These are phyloP conservation scores for Ahaetulla prasina DNA, from an alignment of 2,113 vertebrate species.

Conservation along the genomic window DNA sequence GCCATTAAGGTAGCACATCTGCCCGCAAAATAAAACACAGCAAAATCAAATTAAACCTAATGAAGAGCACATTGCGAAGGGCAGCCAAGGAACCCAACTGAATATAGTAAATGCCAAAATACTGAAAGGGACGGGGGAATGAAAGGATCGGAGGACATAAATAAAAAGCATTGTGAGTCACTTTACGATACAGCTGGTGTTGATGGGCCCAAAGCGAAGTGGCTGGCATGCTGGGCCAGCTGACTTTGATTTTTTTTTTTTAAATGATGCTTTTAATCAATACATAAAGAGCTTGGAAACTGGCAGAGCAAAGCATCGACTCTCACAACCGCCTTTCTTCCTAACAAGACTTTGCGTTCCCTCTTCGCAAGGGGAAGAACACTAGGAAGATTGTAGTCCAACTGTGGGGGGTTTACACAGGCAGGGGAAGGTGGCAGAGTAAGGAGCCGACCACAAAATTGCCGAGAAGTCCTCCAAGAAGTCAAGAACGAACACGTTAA, in stretches of 20 bases:
- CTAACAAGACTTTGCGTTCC: background rate
- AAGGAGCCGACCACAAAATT: background rate
- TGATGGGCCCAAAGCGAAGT: background rate
- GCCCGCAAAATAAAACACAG: background rate
- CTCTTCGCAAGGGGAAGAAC: background rate
- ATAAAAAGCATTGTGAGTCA: background rate
- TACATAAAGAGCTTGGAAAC: background rate
- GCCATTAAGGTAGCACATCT: background rate
- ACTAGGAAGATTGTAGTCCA: background rate
- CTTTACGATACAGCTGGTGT: background rate
- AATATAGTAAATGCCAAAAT: background rate
- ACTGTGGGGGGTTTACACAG: background rate
- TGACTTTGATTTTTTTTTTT: background rate
- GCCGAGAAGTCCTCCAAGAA: background rate
- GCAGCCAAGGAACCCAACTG: background rate
- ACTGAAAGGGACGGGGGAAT: background rate
- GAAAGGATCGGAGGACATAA: background rate
- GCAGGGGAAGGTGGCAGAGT: background rate
- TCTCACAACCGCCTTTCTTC: background rate
- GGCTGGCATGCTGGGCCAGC: background rate
- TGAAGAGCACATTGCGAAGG: background rate
- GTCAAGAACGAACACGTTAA: background rate
- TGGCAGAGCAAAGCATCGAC: background rate
- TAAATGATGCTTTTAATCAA: background rate
- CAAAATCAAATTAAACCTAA: background rate